These are phyloP conservation scores for Agrochola macilenta DNA, from an alignment of 2,888 invertebrate genomes.

Conservation along the genomic window DNA sequence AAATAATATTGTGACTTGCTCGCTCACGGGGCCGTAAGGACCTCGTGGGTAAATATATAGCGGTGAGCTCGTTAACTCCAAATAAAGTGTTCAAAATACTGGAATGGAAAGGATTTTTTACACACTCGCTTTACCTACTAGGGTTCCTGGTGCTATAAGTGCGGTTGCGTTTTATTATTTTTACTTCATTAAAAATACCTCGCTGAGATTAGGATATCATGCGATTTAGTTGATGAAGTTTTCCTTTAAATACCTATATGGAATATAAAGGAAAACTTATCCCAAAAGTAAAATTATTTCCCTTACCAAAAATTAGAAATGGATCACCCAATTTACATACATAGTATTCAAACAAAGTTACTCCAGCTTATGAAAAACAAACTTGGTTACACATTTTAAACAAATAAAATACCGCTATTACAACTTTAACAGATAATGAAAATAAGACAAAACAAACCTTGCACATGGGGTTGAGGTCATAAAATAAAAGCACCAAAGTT, in stretches of 20 bases:
- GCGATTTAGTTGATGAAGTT: background rate
- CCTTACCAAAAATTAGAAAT: background rate
- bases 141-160: background rate
- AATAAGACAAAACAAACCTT: conserved; percentile 36
- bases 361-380: background rate
- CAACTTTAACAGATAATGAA: conserved; percentile 21
- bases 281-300: background rate
- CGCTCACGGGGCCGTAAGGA: background rate
- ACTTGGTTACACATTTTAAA: background rate
- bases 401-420: background rate
- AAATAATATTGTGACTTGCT: conserved; percentile 43
- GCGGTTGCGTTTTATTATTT: background rate
- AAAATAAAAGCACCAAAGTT: conserved; percentile 46
- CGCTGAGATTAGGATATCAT: background rate
- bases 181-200: background rate
- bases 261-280: background rate
- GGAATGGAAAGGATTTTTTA: background rate
- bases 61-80: conserved; percentile 33
- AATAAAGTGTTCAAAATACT: conserved; percentile 39
- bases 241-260: background rate
- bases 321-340: background rate
- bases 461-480: conserved; percentile 11
- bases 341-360: background rate
- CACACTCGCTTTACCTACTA: background rate
- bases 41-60: background rate